These are phyloP conservation scores for Dolichoris vasculosae DNA, from an alignment of 1,140 invertebrate genomes.

Conservation along the genomic window DNA sequence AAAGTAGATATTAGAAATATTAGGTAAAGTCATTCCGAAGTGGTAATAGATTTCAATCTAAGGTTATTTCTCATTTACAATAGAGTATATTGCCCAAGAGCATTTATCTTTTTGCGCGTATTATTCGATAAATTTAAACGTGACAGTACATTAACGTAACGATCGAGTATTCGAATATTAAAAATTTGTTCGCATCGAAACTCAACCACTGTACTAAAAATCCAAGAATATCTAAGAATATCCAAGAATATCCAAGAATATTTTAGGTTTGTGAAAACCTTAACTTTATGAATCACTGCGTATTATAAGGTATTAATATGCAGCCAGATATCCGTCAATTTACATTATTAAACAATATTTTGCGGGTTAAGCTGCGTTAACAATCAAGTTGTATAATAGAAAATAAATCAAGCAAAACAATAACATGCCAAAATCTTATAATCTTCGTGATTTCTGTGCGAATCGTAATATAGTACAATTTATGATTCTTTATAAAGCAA, in stretches of 20 bases:
- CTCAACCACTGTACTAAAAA: background rate
- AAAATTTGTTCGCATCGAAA: background rate
- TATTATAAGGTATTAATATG: background rate
- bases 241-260: too few species aligned
- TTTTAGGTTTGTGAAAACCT: background rate
- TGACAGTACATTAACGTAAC: background rate
- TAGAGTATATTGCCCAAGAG: background rate
- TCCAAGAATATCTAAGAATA: too few species aligned
- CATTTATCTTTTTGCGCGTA: background rate
- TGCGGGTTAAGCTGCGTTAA: background rate
- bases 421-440: conserved; percentile 22
- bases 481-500: conserved; percentile 29
- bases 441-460: conserved; percentile 10
- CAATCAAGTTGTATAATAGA: background rate
- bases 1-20: background rate
- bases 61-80: background rate
- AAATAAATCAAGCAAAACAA: conserved; percentile 15
- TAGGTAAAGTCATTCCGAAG: background rate
- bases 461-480: background rate
- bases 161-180: background rate
- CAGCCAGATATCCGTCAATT: background rate
- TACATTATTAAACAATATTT: background rate
- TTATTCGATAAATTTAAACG: background rate
- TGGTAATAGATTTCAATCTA: background rate
- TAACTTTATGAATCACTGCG: background rate